These are phyloP conservation scores for Acanthis flammea DNA, from an alignment of 2,797 vertebrate species.

Conservation along the genomic window DNA sequence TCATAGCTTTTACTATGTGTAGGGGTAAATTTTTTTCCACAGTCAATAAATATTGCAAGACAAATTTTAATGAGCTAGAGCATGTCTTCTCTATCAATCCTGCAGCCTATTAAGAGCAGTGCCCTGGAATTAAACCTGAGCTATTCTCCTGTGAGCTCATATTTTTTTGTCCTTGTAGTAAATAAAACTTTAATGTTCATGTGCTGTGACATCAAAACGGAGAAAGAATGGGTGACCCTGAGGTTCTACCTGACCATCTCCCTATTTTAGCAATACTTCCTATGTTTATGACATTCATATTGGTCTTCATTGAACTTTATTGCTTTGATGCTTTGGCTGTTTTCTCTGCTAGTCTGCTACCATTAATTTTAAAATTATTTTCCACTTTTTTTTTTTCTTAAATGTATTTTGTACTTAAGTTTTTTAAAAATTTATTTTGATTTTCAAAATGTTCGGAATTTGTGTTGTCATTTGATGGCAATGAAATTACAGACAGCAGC, in stretches of 20 bases:
- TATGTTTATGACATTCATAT: background rate
- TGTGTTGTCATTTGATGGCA: background rate
- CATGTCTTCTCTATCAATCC: background rate
- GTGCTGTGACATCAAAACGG: background rate
- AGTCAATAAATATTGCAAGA: background rate
- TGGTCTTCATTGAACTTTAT: background rate
- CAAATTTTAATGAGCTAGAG: background rate
- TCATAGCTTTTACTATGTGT: background rate
- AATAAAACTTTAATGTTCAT: background rate
- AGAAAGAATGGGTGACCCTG: background rate
- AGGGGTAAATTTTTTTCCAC: background rate
- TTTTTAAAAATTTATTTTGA: background rate
- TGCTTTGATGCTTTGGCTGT: background rate
- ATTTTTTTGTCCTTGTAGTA: background rate
- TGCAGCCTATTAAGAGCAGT: background rate
- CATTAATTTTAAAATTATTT: background rate
- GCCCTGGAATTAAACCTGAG: background rate
- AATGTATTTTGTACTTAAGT: background rate
- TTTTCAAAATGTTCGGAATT: background rate
- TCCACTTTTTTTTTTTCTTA: background rate
- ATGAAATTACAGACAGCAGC: rapidly evolving
- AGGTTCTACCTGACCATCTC: background rate
- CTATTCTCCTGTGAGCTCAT: background rate
- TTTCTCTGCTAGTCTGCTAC: background rate
- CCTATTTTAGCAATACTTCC: background rate